Evolutionary conservation across 1,140 invertebrate species (phyloP).

Genomic region (Lycorma delicatula): DNA sequence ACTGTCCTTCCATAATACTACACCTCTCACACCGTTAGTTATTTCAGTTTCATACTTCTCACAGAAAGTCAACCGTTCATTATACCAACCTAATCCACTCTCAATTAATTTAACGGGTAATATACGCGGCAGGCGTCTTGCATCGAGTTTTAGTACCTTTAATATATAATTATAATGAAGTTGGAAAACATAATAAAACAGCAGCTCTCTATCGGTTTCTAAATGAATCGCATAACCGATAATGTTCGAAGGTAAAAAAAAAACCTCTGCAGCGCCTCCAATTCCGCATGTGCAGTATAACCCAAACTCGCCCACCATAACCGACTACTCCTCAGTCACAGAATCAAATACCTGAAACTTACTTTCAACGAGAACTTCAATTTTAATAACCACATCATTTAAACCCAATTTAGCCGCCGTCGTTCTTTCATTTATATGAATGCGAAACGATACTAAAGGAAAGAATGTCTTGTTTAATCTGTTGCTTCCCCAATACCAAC

Average conservation of each 20-base stretch:
- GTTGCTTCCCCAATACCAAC: too few relatives aligned
- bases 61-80: background rate
- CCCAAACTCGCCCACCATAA: background rate
- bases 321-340: background rate
- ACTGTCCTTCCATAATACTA: too few relatives aligned
- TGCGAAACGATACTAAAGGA: background rate
- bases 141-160: background rate
- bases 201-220: background rate
- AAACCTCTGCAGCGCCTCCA: background rate
- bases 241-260: background rate
- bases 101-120: background rate
- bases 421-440: background rate
- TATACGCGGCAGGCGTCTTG: background rate
- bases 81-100: background rate
- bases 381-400: background rate
- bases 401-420: background rate
- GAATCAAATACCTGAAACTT: background rate
- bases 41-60: background rate
- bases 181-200: background rate
- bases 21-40: too few relatives aligned
- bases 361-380: background rate
- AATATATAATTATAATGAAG: background rate
- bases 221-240: background rate
- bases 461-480: too few relatives aligned
- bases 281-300: background rate